Percentiles rank a stretch among this genome's conserved stretches.
Evolutionary conservation across 2,113 vertebrate genomes (phyloP).

Genomic region (Laterallus jamaicensis): DNA sequence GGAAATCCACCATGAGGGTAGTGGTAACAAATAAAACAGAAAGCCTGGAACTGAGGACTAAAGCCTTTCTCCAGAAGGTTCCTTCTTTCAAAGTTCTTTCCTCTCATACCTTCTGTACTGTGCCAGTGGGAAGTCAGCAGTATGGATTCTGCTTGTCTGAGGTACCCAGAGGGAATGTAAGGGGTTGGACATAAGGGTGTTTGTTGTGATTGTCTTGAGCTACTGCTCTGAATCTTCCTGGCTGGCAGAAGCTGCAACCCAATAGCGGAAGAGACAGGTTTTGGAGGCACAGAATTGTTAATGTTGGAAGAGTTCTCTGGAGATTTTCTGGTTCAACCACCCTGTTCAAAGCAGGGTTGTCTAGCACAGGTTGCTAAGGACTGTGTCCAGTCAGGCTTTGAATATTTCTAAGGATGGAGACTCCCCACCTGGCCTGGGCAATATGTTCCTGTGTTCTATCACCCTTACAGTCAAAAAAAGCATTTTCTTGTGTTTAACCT

Average conservation of each 20-base stretch:
- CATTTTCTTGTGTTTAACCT: background rate
- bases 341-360: background rate
- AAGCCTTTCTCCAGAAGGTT: background rate
- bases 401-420: background rate
- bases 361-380: background rate
- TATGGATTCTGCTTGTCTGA: background rate
- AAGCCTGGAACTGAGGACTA: background rate
- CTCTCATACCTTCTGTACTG: background rate
- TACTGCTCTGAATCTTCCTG: background rate
- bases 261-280: background rate
- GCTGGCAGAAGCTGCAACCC: background rate
- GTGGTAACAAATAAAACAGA: background rate
- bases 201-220: background rate
- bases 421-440: background rate
- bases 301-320: background rate
- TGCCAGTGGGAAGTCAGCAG: background rate
- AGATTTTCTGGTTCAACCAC: background rate
- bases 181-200: background rate
- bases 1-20: background rate
- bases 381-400: background rate
- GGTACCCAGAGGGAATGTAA: background rate
- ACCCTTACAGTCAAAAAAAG: background rate
- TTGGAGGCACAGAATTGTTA: background rate
- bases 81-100: background rate
- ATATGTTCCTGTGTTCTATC: background rate